Conservation (phyloP, 53 echinoderm and acorn worm species). For the Paracentrotus lividus region DNA sequence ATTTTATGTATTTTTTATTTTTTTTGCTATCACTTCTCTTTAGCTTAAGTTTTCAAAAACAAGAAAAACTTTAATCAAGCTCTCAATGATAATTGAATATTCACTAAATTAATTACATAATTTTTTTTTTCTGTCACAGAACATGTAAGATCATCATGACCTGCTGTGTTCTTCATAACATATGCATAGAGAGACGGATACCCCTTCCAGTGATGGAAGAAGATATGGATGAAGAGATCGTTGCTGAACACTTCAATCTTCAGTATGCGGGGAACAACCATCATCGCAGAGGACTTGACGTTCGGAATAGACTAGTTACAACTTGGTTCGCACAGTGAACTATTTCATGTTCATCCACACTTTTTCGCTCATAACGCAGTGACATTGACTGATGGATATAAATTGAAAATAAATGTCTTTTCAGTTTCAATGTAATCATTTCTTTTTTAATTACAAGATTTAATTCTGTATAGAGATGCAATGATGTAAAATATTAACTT, state of each 20-base stretch:
- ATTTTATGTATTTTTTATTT: not conserved
- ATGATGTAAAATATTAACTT: too few relatives aligned
- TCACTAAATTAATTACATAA: not conserved
- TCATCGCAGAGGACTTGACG: not conserved
- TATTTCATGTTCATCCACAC: too few relatives aligned
- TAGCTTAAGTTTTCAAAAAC: too few relatives aligned
- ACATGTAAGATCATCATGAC: not conserved
- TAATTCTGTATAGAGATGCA: too few relatives aligned
- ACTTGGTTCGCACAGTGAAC: conserved; percentile 6
- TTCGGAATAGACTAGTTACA: not conserved
- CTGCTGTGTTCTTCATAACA: not conserved
- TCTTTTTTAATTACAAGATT: too few relatives aligned
- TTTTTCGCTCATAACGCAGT: too few relatives aligned
- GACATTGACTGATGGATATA: too few relatives aligned
- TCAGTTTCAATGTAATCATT: too few relatives aligned
- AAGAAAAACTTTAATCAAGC: not conserved
- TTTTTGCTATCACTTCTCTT: not conserved
- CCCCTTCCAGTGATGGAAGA: not conserved
- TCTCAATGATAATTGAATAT: not conserved
- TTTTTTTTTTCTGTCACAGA: not conserved
- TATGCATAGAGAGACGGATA: not conserved
- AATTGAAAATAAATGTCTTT: too few relatives aligned
- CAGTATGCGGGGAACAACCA: not conserved
- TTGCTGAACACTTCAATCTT: too few relatives aligned
- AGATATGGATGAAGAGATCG: not conserved